Conservation (phyloP, 1,140 invertebrate species). For the Cotesia chilonis region DNA sequence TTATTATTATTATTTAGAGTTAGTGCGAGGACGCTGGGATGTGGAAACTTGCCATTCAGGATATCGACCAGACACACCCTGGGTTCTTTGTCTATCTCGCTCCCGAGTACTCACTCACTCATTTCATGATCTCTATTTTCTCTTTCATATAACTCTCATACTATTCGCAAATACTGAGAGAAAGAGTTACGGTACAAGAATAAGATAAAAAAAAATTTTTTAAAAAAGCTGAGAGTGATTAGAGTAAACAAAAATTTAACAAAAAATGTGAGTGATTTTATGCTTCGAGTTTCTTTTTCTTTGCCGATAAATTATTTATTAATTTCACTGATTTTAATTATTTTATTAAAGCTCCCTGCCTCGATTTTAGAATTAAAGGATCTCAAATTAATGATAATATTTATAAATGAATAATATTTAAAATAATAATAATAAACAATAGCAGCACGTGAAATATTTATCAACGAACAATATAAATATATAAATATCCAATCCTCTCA, state of each 20-base stretch:
- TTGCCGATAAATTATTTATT: neutral
- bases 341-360: neutral
- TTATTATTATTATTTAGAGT: constrained; percentile 27
- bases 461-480: constrained; percentile 37
- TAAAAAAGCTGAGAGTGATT: constrained; percentile 20
- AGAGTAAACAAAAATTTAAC: constrained; percentile 11
- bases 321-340: neutral
- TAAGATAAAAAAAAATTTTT: constrained; percentile 30
- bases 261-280: constrained; percentile 29
- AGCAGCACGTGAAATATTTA: constrained; percentile 37
- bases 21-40: constrained; percentile 44
- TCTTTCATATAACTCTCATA: constrained; percentile 32
- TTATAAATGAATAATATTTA: neutral
- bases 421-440: constrained; percentile 31
- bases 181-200: constrained; percentile 18
- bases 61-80: constrained; percentile 61
- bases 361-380: constrained; percentile 6
- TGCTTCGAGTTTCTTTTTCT: neutral
- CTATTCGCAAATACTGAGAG: constrained; percentile 33
- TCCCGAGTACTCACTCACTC: neutral
- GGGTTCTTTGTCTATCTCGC: constrained; percentile 35
- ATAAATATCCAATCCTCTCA: constrained; percentile 25
- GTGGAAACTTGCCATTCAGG: constrained; percentile 54
- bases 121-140: constrained; percentile 28
- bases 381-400: neutral